Evolutionary conservation across 2,113 vertebrate genomes (phyloP).

Genomic region (Antechinus stuartii): DNA sequence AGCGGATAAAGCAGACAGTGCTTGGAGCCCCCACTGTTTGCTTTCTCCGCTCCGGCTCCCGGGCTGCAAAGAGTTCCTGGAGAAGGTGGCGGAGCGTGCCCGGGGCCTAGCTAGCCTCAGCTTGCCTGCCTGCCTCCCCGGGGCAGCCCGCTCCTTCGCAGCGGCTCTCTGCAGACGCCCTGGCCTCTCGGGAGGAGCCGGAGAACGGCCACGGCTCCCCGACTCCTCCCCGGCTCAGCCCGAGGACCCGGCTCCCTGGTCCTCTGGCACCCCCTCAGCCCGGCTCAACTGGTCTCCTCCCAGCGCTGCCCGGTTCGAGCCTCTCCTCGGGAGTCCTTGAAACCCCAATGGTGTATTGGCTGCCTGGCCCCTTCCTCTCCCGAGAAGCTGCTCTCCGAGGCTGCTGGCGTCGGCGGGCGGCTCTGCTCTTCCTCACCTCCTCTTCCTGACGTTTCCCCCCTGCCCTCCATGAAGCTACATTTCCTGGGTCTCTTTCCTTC

Average conservation of each 20-base stretch:
- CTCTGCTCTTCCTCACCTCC: background rate
- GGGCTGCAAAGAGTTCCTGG: background rate
- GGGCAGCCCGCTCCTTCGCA: background rate
- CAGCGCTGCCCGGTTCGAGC: too few species aligned
- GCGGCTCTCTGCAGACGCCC: background rate
- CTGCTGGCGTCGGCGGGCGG: background rate
- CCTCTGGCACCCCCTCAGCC: background rate
- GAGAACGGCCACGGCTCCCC: background rate
- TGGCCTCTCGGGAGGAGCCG: background rate
- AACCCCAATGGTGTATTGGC: too few species aligned
- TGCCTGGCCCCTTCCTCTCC: background rate
- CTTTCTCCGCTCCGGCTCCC: background rate
- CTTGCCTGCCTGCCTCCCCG: background rate
- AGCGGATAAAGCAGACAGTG: constrained; percentile 2
- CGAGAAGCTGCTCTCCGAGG: too few species aligned
- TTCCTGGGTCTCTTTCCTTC: background rate
- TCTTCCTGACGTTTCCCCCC: background rate
- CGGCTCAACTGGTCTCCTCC: background rate
- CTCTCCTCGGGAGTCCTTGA: background rate
- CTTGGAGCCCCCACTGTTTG: background rate
- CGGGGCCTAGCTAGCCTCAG: too few species aligned
- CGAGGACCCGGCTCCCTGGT: background rate
- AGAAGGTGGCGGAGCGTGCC: background rate
- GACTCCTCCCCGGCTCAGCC: background rate
- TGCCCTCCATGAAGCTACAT: background rate